phyloP scores from a whole-genome alignment of 1,140 invertebrate species.

The Marisa cornuarietis region DNA sequence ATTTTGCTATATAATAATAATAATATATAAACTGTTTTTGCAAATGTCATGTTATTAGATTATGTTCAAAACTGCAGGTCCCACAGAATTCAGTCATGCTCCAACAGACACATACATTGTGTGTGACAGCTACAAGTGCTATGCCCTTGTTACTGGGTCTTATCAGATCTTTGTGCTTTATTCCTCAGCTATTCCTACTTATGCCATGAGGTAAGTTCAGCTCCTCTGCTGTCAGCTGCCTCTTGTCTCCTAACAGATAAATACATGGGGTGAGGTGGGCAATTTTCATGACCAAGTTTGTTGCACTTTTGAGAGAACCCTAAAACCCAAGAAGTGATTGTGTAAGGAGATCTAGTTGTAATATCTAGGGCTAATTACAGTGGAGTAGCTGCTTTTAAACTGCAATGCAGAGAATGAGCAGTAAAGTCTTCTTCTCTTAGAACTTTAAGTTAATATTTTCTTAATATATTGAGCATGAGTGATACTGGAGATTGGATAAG shows the following conservation, averaged over 20 bases:
- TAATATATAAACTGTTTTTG: too few species aligned
- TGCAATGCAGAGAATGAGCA: too few species aligned
- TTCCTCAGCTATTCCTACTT: slow-evolving; percentile 58
- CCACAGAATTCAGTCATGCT: slow-evolving; percentile 53
- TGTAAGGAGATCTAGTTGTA: neutral
- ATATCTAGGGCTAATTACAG: too few species aligned
- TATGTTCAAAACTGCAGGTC: slow-evolving; percentile 35
- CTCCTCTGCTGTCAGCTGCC: neutral
- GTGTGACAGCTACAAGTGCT: slow-evolving; percentile 86
- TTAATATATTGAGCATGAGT: too few species aligned
- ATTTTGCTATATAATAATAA: too few species aligned
- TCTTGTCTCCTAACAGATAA: too few species aligned
- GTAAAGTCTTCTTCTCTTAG: too few species aligned
- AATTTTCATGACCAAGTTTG: neutral
- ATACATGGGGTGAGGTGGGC: neutral
- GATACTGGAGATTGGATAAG: too few species aligned
- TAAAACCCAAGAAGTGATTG: neutral
- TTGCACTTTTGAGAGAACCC: neutral
- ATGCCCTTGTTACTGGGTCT: slow-evolving; percentile 63
- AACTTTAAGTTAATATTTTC: too few species aligned
- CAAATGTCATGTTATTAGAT: too few species aligned
- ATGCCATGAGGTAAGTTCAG: slow-evolving; percentile 63
- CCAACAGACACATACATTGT: slow-evolving; percentile 80
- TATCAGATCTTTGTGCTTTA: slow-evolving; percentile 63
- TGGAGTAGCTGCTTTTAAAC: too few species aligned